Percentiles rank a stretch among this genome's conserved stretches.
Conservation (phyloP, 2,113 vertebrate species). For the Rissa tridactyla region DNA sequence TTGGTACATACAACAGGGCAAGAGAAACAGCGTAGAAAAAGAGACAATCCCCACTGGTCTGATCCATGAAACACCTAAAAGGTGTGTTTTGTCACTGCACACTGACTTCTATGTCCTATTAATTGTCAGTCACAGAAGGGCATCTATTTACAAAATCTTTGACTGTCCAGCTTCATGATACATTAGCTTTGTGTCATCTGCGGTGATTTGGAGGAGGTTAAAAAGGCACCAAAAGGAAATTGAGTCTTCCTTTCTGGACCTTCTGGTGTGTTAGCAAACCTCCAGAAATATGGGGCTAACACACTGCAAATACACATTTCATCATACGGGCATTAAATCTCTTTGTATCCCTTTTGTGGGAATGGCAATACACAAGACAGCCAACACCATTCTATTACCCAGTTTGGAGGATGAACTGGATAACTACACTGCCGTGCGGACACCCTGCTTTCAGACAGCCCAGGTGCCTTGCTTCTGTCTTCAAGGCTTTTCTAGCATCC, state of each 20-base stretch:
- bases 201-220: not conserved
- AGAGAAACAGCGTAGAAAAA: not conserved
- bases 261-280: not conserved
- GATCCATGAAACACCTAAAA: not conserved
- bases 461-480: not conserved
- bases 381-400: not conserved
- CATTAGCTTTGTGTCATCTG: not conserved
- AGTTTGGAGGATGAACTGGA: not conserved
- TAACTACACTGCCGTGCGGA: rapidly evolving
- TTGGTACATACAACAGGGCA: not conserved
- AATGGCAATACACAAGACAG: not conserved
- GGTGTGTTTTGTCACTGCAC: not conserved
- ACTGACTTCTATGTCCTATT: not conserved
- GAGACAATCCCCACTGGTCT: not conserved
- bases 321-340: not conserved
- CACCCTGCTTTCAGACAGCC: not conserved
- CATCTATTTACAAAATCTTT: not conserved
- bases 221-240: not conserved
- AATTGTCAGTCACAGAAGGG: not conserved
- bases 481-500: not conserved
- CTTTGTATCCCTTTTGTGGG: not conserved
- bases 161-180: not conserved
- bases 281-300: not conserved
- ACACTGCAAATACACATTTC: not conserved
- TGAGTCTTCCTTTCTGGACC: not conserved